Evolutionary conservation across 2,113 vertebrate species (phyloP).

Genomic region (Ceyx margarethae): DNA sequence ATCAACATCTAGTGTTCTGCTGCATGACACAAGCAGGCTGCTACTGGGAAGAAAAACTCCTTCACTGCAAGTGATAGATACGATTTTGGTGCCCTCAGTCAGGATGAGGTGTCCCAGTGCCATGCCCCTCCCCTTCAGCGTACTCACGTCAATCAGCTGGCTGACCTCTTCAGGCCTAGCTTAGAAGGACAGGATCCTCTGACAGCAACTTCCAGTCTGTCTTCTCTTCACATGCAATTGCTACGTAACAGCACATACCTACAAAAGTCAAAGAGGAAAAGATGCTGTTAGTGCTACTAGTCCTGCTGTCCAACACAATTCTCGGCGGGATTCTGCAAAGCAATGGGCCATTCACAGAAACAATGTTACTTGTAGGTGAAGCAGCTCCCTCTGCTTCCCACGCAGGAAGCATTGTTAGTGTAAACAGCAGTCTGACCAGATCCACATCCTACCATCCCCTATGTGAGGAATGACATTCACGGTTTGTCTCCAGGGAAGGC

Average conservation of each 20-base stretch:
- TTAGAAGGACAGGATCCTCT: neutral
- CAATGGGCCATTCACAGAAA: neutral
- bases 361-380: neutral
- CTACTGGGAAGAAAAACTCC: neutral
- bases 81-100: neutral
- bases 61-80: neutral
- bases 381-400: neutral
- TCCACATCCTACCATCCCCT: neutral
- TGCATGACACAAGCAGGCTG: neutral
- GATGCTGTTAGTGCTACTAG: neutral
- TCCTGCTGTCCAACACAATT: neutral
- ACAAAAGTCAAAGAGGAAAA: neutral
- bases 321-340: neutral
- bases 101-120: neutral
- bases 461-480: neutral
- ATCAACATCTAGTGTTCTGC: neutral
- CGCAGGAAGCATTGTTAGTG: neutral
- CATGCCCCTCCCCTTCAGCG: accelerated
- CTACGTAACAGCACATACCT: constrained; percentile 34
- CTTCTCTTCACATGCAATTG: constrained; percentile 17
- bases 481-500: neutral
- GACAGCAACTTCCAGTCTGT: accelerated
- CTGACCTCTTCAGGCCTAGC: neutral
- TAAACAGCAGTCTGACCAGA: neutral
- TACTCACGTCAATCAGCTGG: constrained; percentile 7